phyloP scores from a whole-genome alignment of 2,888 invertebrate genomes.

The Copidosoma aretas region DNA sequence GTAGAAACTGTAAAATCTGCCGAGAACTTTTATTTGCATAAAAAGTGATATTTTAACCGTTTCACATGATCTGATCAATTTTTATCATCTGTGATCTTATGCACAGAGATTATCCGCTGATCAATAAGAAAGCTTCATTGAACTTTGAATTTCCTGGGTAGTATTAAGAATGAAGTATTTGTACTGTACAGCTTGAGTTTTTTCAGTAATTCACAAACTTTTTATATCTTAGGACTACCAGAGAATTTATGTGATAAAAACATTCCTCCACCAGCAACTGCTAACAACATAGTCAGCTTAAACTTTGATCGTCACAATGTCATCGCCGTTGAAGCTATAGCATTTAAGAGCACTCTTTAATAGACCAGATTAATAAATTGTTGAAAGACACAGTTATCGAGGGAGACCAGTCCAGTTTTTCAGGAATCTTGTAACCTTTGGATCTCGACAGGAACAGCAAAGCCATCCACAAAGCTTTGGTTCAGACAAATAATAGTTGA shows the following conservation, averaged over 20 bases:
- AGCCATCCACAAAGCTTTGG: constrained; percentile 83
- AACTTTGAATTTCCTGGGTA: constrained; percentile 82
- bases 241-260: constrained; percentile 70
- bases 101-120: constrained; percentile 83
- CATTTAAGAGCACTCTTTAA: constrained; percentile 88
- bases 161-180: constrained; percentile 28
- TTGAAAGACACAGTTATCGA: constrained; percentile 76
- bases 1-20: constrained; percentile 88
- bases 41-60: constrained; percentile 86
- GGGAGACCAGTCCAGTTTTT: constrained; percentile 74
- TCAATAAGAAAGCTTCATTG: constrained; percentile 82
- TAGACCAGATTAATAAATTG: constrained; percentile 77
- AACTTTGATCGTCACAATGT: constrained; percentile 84
- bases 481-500: no score
- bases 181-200: constrained; percentile 6
- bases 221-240: constrained; percentile 73
- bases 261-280: constrained; percentile 69
- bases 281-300: constrained; percentile 82
- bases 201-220: no score
- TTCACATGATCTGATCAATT: constrained; percentile 92
- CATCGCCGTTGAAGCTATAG: constrained; percentile 86
- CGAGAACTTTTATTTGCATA: constrained; percentile 93
- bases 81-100: constrained; percentile 93
- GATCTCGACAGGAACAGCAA: constrained; percentile 88
- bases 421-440: constrained; percentile 77